A percentile compares a stretch with the other conserved stretches of the same genome.
These are phyloP conservation scores for Drosophila pseudoobscura DNA, from an alignment of 1,140 invertebrate species.

Conservation along the genomic window DNA sequence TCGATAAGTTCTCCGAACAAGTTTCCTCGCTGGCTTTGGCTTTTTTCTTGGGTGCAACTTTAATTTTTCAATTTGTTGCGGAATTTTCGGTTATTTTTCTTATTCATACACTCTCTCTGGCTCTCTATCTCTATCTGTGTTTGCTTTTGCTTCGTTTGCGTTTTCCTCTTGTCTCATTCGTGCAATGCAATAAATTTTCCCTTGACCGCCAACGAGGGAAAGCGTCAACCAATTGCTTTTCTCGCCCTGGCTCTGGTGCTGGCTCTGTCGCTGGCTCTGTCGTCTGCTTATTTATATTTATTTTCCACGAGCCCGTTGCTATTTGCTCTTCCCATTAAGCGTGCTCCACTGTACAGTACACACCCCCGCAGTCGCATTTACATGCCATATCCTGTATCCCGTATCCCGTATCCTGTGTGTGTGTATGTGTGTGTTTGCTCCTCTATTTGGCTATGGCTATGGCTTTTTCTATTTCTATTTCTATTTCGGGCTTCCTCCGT, in stretches of 20 bases:
- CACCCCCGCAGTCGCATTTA: constrained; percentile 42
- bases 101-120: constrained; percentile 15
- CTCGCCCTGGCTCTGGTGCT: constrained; percentile 14
- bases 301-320: constrained; percentile 69
- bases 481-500: constrained; percentile 16
- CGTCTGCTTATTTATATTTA: constrained; percentile 73
- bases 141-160: constrained; percentile 43
- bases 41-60: constrained; percentile 55
- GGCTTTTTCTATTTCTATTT: constrained; percentile 23
- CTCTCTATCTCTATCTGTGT: constrained; percentile 32
- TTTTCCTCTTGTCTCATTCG: constrained; percentile 71
- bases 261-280: no score
- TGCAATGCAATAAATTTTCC: constrained; percentile 76
- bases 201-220: constrained; percentile 77
- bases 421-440: constrained; percentile 41
- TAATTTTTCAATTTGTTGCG: constrained; percentile 78
- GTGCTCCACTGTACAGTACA: constrained; percentile 15
- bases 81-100: constrained; percentile 73
- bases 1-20: constrained; percentile 5
- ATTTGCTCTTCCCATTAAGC: constrained; percentile 76
- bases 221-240: constrained; percentile 60
- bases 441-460: constrained; percentile 24
- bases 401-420: constrained; percentile 29
- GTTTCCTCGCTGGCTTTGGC: constrained; percentile 14
- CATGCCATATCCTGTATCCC: constrained; percentile 57